phyloP scores from a whole-genome alignment of 2,113 vertebrate species.

The Glaucomys volans region DNA sequence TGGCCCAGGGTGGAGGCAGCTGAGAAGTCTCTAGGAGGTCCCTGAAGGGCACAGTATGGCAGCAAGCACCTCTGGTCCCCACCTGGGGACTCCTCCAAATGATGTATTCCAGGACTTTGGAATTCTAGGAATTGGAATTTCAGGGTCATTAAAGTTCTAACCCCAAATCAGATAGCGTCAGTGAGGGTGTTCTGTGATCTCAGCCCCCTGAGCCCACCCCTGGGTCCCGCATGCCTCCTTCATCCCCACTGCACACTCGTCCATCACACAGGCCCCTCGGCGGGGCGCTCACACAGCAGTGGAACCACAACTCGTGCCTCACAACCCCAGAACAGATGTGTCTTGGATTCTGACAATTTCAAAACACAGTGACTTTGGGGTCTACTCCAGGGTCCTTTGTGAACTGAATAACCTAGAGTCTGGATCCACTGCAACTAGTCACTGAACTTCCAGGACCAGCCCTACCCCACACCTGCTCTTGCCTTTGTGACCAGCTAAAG shows the following conservation, averaged over 20 bases:
- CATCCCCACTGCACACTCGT: neutral
- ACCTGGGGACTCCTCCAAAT: neutral
- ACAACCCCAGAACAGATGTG: neutral
- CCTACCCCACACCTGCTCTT: neutral
- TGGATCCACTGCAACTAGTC: neutral
- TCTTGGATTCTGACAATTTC: neutral
- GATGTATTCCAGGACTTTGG: neutral
- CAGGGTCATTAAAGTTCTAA: neutral
- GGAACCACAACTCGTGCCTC: neutral
- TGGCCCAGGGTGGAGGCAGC: too few relatives aligned
- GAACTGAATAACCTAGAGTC: neutral
- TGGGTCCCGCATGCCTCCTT: neutral
- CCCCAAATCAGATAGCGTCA: neutral
- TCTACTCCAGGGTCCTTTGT: neutral
- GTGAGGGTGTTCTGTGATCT: fast-evolving
- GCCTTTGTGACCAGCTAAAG: neutral
- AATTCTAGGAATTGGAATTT: neutral
- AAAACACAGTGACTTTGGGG: neutral
- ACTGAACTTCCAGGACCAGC: neutral
- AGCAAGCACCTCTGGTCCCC: too few relatives aligned
- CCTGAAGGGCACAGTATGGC: too few relatives aligned
- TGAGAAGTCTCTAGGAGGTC: too few relatives aligned
- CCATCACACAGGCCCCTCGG: neutral
- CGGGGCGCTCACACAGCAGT: neutral
- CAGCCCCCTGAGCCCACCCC: neutral